Evolutionary conservation across 2,888 invertebrate species (phyloP).

Genomic region (Drosophila rellima): DNA sequence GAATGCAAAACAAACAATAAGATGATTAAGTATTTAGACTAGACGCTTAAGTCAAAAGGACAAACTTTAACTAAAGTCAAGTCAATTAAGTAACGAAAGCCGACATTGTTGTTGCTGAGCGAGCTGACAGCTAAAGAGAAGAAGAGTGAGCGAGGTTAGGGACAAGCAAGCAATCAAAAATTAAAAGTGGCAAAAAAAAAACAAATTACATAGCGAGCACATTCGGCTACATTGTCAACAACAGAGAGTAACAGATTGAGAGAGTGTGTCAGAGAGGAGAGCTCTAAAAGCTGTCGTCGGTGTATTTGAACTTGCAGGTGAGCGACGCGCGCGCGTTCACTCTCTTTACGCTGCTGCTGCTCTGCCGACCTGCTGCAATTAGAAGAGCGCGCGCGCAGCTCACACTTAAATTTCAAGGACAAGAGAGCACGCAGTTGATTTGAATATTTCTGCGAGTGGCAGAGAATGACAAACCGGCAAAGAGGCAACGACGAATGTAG

Average conservation of each 20-base stretch:
- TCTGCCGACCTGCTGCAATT: slow-evolving; percentile 27
- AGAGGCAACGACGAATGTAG: slow-evolving; percentile 5
- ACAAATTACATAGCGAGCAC: not conserved
- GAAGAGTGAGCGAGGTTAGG: not conserved
- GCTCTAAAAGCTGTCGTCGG: not conserved
- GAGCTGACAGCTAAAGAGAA: no score
- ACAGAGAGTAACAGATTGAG: not conserved
- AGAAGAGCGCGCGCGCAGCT: slow-evolving; percentile 34
- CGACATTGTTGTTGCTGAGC: slow-evolving; percentile 9
- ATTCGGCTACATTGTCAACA: not conserved
- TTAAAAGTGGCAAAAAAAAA: not conserved
- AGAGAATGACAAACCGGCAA: slow-evolving; percentile 31
- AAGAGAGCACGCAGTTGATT: slow-evolving; percentile 42
- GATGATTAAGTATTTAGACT: not conserved
- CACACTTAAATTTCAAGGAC: slow-evolving; percentile 57
- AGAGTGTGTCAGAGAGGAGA: not conserved
- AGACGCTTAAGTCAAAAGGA: slow-evolving; percentile 3
- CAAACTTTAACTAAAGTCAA: slow-evolving; percentile 5
- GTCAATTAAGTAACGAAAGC: not conserved
- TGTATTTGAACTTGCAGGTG: slow-evolving; percentile 1
- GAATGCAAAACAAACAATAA: slow-evolving; percentile 4
- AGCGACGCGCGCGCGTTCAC: not conserved
- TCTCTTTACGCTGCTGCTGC: slow-evolving; percentile 20
- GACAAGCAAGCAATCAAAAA: slow-evolving; percentile 8
- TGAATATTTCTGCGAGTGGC: slow-evolving; percentile 46